phyloP scores from a whole-genome alignment of 2,888 invertebrate species.

The Parapristionchus giblindavisi region DNA sequence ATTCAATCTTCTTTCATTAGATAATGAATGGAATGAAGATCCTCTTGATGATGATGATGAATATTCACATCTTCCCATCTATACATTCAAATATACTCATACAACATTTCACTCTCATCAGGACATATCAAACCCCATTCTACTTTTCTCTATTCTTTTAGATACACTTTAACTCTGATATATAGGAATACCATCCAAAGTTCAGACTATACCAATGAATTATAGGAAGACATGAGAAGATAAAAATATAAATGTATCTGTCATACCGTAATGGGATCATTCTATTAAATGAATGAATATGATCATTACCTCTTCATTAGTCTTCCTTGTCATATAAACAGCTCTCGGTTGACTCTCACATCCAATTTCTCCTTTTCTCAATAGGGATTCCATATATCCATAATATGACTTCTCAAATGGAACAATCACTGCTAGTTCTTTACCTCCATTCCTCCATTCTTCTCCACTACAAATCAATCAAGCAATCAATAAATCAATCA shows the following conservation, averaged over 20 bases:
- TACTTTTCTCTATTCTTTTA: no score
- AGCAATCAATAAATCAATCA: neutral
- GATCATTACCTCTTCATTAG: constrained; percentile 7
- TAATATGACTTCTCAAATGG: neutral
- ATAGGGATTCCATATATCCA: constrained; percentile 23
- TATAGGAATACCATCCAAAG: no score
- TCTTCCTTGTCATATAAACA: constrained; percentile 25
- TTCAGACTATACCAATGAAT: no score
- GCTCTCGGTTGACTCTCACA: constrained; percentile 18
- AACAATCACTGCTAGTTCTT: constrained; percentile 3
- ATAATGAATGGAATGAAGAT: constrained; percentile 35
- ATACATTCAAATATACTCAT: no score
- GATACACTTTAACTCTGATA: no score
- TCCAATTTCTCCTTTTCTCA: constrained; percentile 24
- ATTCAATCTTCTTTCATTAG: constrained; percentile 22
- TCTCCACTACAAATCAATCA: constrained; percentile 13
- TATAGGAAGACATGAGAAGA: no score
- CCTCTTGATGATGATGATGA: constrained; percentile 1
- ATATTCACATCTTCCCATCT: no score
- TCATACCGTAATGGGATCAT: no score
- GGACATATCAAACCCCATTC: no score
- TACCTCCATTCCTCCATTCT: constrained; percentile 2
- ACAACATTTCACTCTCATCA: no score
- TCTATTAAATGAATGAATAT: no score
- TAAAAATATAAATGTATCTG: no score